Evolutionary conservation across 1,140 invertebrate genomes (phyloP), one percentile per base, ranked within the genome.

Genomic region (Drosophila takahashii): DNA sequence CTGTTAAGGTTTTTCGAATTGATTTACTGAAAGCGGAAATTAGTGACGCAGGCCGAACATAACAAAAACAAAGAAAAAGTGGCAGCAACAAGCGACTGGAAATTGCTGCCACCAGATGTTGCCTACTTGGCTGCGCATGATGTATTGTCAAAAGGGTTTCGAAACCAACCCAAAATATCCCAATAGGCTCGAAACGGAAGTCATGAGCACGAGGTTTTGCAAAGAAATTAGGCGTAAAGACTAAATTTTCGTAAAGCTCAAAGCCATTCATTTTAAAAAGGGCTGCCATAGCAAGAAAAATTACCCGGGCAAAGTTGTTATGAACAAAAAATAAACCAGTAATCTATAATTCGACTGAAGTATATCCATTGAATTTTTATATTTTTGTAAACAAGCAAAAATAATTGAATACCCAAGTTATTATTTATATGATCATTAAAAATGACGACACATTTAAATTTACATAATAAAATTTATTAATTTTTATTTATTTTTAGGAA

Each of bases 141-240:
- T 87, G 83, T 79, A 86, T 87, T 89, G 84, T 77, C 70, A 76
- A 70, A 71, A 57, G 44, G 62, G 47, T 56, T 32, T 41, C 16
- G 9, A 9, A 27, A 3, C 32, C 69, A 54, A 16, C 45, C 51
- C 29, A 26, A 44, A 67, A 22, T 22, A 18, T 13, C n/a, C 58
- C 9, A 22, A 54, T 10, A 18, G 54, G 18, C 10, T 16, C 15
- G n/a, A 15, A 16, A 44, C 44, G 32, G 29, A 13, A 47, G 8
- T 37, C 64, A 39, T 42, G 50, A 51, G 47, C 15, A 45, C 54
- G 57, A 53, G 36, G 56, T 22, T 34, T 36, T 10, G 54, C 50
- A 77, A 66, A 89, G 84, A 89, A 89, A 89, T 89, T 89, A 89
- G 85, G 84, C 84, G 84, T 84, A 84, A 89, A 89, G 84, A 80